Evolutionary conservation across 1,140 invertebrate species (phyloP).

Genomic region (Procambarus clarkii): DNA sequence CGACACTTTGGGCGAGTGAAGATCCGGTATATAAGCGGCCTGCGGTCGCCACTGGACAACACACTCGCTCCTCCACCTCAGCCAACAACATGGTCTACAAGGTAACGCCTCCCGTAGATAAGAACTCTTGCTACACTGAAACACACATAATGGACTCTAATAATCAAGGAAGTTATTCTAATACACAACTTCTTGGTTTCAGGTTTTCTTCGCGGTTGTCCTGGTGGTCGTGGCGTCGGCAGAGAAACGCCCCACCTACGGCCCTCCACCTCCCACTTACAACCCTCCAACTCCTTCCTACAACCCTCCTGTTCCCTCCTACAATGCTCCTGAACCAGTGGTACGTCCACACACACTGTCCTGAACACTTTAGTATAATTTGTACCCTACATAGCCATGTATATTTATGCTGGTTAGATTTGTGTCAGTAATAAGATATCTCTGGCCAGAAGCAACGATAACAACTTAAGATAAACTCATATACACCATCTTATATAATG

Average conservation of each 20-base stretch:
- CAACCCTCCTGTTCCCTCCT: background rate
- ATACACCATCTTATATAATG: background rate
- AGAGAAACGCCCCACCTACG: constrained; percentile 1
- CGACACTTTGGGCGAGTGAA: background rate
- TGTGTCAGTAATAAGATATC: background rate
- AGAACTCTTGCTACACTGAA: too few relatives aligned
- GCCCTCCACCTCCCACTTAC: background rate
- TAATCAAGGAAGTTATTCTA: background rate
- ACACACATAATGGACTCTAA: too few relatives aligned
- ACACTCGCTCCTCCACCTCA: background rate
- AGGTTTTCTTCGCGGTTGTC: constrained; percentile 25
- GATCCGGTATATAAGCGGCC: background rate
- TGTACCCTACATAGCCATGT: background rate
- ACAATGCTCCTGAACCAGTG: background rate
- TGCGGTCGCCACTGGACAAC: background rate
- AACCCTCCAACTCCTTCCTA: background rate
- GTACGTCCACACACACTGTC: too few relatives aligned
- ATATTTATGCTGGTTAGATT: too few relatives aligned
- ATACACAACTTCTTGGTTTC: background rate
- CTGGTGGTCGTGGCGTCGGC: constrained; percentile 7
- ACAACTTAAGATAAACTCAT: too few relatives aligned
- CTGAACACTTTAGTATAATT: background rate
- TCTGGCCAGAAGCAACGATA: too few relatives aligned
- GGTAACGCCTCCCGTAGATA: background rate
- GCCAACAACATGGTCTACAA: background rate